A percentile compares a stretch with the other conserved stretches of the same genome.
Evolutionary conservation across 1,140 invertebrate genomes (phyloP).

Genomic region (Sweltsa coloradensis): DNA sequence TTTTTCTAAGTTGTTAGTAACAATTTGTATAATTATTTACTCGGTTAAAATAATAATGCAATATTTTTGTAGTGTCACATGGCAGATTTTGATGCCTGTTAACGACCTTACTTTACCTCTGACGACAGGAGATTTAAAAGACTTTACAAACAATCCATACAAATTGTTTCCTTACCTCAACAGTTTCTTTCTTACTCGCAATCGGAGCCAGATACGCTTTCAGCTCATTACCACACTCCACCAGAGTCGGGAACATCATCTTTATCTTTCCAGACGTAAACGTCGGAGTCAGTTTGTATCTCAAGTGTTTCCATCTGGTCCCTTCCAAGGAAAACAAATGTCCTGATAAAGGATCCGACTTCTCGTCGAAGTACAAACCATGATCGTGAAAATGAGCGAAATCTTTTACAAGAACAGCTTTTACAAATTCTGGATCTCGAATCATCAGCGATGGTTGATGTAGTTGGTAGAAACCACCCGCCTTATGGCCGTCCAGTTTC

Average conservation of each 20-base stretch:
- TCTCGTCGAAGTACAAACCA: conserved; percentile 35
- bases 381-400: conserved; percentile 42
- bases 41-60: too few relatives aligned
- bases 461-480: background rate
- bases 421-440: conserved; percentile 36
- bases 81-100: too few relatives aligned
- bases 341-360: conserved; percentile 16
- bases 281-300: conserved; percentile 32
- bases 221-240: background rate
- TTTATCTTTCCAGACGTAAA: conserved; percentile 37
- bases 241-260: conserved; percentile 27
- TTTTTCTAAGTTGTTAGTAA: too few relatives aligned
- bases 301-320: conserved; percentile 32
- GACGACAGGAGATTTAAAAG: too few relatives aligned
- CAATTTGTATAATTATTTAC: too few relatives aligned
- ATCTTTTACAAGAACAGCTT: conserved; percentile 42
- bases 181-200: too few relatives aligned
- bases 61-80: too few relatives aligned
- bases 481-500: background rate
- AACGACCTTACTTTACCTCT: too few relatives aligned
- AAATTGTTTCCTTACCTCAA: too few relatives aligned
- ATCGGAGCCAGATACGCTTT: too few relatives aligned
- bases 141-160: too few relatives aligned
- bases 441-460: conserved; percentile 22
- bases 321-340: conserved; percentile 11